Evolutionary conservation across 2,888 invertebrate genomes (phyloP), one percentile per base, ranked within the genome.

Genomic region (Blomia tropicalis): DNA sequence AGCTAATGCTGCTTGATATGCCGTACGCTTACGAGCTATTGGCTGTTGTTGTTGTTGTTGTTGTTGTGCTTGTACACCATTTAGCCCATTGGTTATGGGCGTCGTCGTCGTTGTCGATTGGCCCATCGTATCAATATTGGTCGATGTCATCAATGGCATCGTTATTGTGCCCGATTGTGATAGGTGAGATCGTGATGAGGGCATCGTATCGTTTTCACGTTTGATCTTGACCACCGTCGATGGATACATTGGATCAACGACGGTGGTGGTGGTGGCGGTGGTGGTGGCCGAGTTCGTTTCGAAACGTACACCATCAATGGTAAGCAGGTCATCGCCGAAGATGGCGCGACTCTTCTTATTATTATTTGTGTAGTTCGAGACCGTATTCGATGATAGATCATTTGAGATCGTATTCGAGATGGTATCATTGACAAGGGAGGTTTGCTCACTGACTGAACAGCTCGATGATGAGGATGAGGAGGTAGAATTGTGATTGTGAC

Each of bases 1-100:
- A n/a, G 47, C 54, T 17, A 61, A 36, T 23, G 60, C 56, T 5
- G 61, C 64, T 29, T 64, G 64, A 17, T 58, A 36, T 43, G 64
- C 64, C 11, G 64, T 41, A 17, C 64, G 62, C 43, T 64, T 64
- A 22, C 64, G 62, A 2, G 61, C 64, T 5, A 64, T 62, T 4
- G 64, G 61, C 31, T 62, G 62, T 5, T 56, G 63, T 27, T 31
- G 31, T 19, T 29, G 56, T n/a, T 51, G 51, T n/a, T 51, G 5
- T 47, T 47, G 47, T 5, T 23, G n/a, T 5, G 5, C 5, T 5
- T 19, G 22, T 5, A 4, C 47, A 47, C 47, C 47, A 54, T 23
- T 19, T 5, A 31, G 14, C 11, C 56, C 56, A 56, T 27, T 27
- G 29, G 56, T 11, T 11, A 47, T 25, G 11, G 47, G 11, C 11